A percentile compares a stretch with the other conserved stretches of the same genome.
phyloP scores from a whole-genome alignment of 2,797 vertebrate species.

The Meriones psammophilus region DNA sequence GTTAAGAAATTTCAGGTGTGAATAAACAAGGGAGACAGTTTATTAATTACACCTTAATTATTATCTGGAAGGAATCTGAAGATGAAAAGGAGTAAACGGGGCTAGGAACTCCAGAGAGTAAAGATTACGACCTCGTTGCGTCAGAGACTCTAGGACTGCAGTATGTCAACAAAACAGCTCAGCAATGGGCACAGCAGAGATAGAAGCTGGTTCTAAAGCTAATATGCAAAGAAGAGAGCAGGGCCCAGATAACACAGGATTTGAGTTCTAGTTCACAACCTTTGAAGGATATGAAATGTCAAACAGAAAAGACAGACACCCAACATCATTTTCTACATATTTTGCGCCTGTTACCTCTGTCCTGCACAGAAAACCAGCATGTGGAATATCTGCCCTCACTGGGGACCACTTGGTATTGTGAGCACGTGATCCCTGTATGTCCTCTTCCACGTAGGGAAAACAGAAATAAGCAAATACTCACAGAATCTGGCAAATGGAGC shows the following conservation, averaged over 20 bases:
- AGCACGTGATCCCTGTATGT: neutral
- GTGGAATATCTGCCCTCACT: neutral
- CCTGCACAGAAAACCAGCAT: neutral
- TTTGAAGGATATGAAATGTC: neutral
- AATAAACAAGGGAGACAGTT: neutral
- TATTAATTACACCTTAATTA: neutral
- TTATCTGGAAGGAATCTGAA: neutral
- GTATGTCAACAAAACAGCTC: neutral
- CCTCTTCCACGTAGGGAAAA: neutral
- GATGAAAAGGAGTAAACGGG: neutral
- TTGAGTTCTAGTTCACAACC: neutral
- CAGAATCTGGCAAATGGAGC: neutral
- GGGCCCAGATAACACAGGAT: accelerated
- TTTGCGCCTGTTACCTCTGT: neutral
- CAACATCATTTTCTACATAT: neutral
- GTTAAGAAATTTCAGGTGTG: slow-evolving; percentile 37
- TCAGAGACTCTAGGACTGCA: neutral
- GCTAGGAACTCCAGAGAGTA: neutral
- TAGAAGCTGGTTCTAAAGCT: neutral
- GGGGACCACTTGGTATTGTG: neutral
- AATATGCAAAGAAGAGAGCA: neutral
- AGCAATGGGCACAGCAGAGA: neutral
- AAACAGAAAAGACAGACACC: neutral
- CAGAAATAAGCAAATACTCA: neutral
- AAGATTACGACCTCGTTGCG: neutral